Conservation (phyloP, 2,113 vertebrate genomes). For the Pseudopipra pipra region DNA sequence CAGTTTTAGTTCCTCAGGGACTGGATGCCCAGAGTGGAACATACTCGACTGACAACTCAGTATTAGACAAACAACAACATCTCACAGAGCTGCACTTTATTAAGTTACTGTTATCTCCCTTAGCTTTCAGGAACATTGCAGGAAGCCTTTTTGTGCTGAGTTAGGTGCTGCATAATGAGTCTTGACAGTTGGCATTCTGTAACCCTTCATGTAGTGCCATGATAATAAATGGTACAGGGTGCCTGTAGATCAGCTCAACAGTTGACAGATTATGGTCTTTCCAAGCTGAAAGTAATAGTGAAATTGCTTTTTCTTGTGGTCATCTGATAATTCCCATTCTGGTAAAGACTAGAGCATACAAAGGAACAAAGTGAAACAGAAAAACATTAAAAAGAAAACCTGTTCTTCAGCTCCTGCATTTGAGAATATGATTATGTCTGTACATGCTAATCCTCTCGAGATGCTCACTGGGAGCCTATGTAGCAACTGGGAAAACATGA, state of each 20-base stretch:
- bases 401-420: background rate
- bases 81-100: background rate
- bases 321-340: background rate
- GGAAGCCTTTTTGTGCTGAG: background rate
- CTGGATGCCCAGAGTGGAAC: background rate
- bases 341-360: background rate
- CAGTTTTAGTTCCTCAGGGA: background rate
- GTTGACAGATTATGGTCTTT: background rate
- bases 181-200: background rate
- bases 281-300: background rate
- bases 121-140: background rate
- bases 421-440: background rate
- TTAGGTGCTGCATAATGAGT: background rate
- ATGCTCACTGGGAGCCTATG: background rate
- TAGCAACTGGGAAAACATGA: background rate
- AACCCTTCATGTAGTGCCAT: background rate
- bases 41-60: background rate
- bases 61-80: background rate
- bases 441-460: fast-evolving
- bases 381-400: background rate
- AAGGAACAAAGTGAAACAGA: background rate
- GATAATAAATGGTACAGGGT: background rate
- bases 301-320: background rate
- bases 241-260: background rate
- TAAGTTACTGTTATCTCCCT: background rate